Conservation (phyloP, 2,113 vertebrate genomes). For the Ptyas mucosa region DNA sequence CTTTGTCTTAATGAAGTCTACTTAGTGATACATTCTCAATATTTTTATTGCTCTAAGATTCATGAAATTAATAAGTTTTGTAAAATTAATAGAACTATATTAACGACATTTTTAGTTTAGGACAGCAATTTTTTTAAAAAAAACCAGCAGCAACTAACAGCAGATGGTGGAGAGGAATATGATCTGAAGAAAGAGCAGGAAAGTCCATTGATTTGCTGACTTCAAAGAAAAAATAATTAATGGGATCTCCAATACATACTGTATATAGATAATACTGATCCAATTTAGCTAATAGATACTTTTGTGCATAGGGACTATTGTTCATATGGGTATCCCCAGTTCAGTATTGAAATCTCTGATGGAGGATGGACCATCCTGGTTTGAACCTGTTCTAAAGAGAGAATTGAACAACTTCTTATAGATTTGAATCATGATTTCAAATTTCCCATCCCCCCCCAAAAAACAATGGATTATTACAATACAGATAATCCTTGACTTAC, state of each 20-base stretch:
- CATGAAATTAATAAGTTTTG: not conserved
- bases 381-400: not conserved
- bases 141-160: not conserved
- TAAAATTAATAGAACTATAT: not conserved
- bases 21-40: not conserved
- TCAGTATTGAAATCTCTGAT: not conserved
- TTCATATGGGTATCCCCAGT: not conserved
- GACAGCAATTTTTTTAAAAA: not conserved
- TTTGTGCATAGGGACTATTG: not conserved
- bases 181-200: not conserved
- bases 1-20: not conserved
- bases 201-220: not conserved
- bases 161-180: not conserved
- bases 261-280: not conserved
- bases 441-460: not conserved
- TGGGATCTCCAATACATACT: not conserved
- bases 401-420: not conserved
- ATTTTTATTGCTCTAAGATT: not conserved
- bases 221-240: not conserved
- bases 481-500: not conserved
- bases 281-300: not conserved
- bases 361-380: not conserved
- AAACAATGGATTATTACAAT: not conserved
- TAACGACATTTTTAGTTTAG: not conserved
- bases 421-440: not conserved